Evolutionary conservation across 2,888 invertebrate species (phyloP).

Genomic region (Globia sparganii): DNA sequence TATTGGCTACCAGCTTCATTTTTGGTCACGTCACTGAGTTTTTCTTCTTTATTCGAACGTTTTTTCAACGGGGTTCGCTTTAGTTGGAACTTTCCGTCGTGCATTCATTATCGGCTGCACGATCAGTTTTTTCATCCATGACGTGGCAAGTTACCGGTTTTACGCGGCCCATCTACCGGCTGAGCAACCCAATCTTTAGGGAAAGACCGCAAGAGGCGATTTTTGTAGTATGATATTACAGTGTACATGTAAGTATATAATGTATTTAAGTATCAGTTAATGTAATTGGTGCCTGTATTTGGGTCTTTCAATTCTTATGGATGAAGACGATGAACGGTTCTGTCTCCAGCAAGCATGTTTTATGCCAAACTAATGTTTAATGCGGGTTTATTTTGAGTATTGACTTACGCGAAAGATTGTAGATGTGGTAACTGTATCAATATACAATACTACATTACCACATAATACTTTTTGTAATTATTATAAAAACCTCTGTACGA

Average conservation of each 20-base stretch:
- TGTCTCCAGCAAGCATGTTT: neutral
- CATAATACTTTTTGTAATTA: conserved; percentile 23
- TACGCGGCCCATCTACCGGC: conserved; percentile 40
- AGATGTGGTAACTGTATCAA: neutral
- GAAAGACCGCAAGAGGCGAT: conserved; percentile 15
- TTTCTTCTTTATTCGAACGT: conserved; percentile 40
- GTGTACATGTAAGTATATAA: neutral
- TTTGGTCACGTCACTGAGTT: conserved; percentile 41
- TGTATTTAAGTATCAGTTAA: neutral
- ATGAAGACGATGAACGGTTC: too few species aligned
- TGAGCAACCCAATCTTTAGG: conserved; percentile 40
- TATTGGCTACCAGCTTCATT: conserved; percentile 29
- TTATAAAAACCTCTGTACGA: conserved; percentile 19
- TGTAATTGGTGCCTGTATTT: neutral
- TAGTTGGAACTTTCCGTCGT: conserved; percentile 58
- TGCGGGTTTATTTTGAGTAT: too few species aligned
- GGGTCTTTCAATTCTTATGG: neutral
- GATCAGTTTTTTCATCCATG: conserved; percentile 63
- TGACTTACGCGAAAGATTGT: conserved; percentile 5
- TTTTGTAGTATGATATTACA: conserved; percentile 12
- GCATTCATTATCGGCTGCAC: conserved; percentile 56
- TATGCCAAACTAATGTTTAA: neutral
- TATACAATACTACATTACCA: neutral
- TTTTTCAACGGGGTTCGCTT: conserved; percentile 44
- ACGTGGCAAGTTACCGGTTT: conserved; percentile 61